A percentile compares a stretch with the other conserved stretches of the same genome.
Evolutionary conservation across 1,140 invertebrate species (phyloP).

Genomic region (Neotoxoptera formosana): DNA sequence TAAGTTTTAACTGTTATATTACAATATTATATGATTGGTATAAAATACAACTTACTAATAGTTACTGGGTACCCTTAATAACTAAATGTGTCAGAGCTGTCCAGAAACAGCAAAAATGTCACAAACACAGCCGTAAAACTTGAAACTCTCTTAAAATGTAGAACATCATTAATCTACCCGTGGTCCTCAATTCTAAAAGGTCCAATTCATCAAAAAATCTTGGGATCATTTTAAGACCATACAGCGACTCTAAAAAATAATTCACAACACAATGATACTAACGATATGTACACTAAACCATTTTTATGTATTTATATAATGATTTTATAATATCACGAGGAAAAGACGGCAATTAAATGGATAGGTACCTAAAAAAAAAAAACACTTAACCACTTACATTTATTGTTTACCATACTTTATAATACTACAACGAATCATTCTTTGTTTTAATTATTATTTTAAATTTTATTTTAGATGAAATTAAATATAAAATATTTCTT

Average conservation of each 20-base stretch:
- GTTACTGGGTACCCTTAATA: not conserved
- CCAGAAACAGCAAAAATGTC: not conserved
- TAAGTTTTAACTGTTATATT: not conserved
- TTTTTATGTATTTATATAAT: not conserved
- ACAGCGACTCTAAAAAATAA: not conserved
- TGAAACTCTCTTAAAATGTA: not conserved
- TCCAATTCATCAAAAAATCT: slow-evolving; percentile 3
- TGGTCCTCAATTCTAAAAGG: not conserved
- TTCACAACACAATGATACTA: not conserved
- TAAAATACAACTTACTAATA: not conserved
- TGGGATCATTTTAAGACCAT: not conserved
- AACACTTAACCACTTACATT: not conserved
- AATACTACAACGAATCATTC: not conserved
- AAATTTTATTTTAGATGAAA: not conserved
- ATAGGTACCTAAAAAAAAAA: not conserved
- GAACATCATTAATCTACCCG: not conserved
- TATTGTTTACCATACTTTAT: not conserved
- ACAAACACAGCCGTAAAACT: not conserved
- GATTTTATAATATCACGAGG: not conserved
- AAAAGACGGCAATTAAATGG: not conserved
- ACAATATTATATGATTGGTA: not conserved
- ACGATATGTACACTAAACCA: not conserved
- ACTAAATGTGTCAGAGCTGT: not conserved
- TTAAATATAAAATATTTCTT: not conserved
- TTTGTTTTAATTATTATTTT: not conserved